Evolutionary conservation across 2,113 vertebrate genomes (phyloP).

Genomic region (Proteles cristata): DNA sequence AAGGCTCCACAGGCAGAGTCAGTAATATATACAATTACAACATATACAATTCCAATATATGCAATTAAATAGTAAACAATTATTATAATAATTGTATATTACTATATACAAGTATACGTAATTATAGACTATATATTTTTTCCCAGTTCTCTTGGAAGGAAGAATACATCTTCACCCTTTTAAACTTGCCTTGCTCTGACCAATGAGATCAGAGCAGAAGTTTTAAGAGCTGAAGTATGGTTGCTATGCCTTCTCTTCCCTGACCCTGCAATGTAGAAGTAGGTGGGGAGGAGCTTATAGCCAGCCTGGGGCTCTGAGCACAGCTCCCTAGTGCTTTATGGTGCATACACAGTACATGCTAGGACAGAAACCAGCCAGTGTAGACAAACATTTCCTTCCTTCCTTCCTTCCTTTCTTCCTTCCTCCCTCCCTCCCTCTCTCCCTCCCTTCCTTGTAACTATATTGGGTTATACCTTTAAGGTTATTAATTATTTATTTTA

Average conservation of each 20-base stretch:
- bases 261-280: background rate
- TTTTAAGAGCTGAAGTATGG: background rate
- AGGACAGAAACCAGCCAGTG: background rate
- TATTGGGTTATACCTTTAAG: background rate
- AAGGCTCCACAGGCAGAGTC: background rate
- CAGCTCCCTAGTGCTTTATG: background rate
- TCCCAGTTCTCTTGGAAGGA: background rate
- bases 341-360: rapidly evolving
- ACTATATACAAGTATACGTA: too few relatives aligned
- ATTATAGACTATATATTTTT: too few relatives aligned
- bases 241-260: too few relatives aligned
- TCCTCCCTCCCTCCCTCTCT: background rate
- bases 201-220: background rate
- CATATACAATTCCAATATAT: too few relatives aligned
- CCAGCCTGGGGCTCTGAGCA: background rate
- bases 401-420: background rate
- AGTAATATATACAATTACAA: too few relatives aligned
- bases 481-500: background rate
- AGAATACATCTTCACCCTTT: background rate
- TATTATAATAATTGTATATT: too few relatives aligned
- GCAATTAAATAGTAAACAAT: too few relatives aligned
- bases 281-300: background rate
- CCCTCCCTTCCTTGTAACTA: background rate
- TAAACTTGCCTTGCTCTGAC: background rate
- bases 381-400: background rate